These are phyloP conservation scores for Dryas iulia DNA, from an alignment of 1,140 invertebrate species.

Conservation along the genomic window DNA sequence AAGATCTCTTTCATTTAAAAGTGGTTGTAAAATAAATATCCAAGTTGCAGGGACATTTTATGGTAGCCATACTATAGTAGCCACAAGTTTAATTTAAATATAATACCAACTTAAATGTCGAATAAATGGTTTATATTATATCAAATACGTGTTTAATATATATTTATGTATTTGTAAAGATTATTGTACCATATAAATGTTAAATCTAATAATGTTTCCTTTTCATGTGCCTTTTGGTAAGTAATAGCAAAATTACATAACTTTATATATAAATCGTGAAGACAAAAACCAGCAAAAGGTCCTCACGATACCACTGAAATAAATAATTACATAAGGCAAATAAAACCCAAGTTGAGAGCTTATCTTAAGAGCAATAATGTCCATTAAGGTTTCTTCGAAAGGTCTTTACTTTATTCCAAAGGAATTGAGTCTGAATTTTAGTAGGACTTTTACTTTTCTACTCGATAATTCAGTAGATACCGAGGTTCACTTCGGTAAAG, in stretches of 20 bases:
- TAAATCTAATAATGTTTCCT: too few species aligned
- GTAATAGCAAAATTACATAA: not conserved
- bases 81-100: too few species aligned
- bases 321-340: constrained; percentile 5
- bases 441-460: constrained; percentile 7
- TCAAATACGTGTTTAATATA: too few species aligned
- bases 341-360: constrained; percentile 1
- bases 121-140: too few species aligned
- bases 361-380: constrained; percentile 1
- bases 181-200: too few species aligned
- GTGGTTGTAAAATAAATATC: too few species aligned
- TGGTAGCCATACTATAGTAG: too few species aligned
- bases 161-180: too few species aligned
- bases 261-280: not conserved
- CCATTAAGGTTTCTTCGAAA: constrained; percentile 6
- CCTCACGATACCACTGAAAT: not conserved
- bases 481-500: not conserved
- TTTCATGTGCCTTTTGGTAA: not conserved
- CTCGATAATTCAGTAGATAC: constrained; percentile 5
- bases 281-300: not conserved
- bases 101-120: too few species aligned
- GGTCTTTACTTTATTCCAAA: not conserved
- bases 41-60: too few species aligned
- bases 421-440: not conserved
- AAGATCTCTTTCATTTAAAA: too few species aligned